Percentiles rank a stretch among this genome's conserved stretches.
Conservation (phyloP, 2,888 invertebrate species). For the Acanthopleura granulata region DNA sequence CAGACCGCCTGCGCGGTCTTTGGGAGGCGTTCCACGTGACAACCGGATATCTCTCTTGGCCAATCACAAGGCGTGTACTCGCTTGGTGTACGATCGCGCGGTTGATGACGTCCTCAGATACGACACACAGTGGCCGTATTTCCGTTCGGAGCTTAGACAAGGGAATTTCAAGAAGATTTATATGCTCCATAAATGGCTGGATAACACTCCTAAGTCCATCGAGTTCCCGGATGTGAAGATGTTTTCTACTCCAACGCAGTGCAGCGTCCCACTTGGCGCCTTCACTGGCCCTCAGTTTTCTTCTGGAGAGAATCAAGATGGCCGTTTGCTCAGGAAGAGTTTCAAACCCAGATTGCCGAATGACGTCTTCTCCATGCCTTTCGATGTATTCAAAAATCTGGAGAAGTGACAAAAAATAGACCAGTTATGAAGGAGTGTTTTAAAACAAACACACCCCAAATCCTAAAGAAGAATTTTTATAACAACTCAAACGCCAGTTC, state of each 20-base stretch:
- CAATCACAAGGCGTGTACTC: background rate
- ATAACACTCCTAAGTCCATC: background rate
- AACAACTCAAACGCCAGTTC: too few species aligned
- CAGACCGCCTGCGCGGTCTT: background rate
- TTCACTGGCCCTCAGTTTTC: background rate
- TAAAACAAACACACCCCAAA: too few species aligned
- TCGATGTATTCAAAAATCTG: slow-evolving; percentile 12
- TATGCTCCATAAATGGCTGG: background rate
- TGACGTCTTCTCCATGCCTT: background rate
- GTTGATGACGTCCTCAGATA: background rate
- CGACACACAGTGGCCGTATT: slow-evolving; percentile 5
- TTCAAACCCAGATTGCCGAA: slow-evolving; percentile 10
- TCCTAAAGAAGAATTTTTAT: too few species aligned
- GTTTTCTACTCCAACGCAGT: slow-evolving; percentile 9
- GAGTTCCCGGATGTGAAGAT: background rate
- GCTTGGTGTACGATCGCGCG: background rate
- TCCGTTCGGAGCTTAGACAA: background rate
- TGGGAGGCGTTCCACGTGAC: background rate
- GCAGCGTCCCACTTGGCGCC: slow-evolving; percentile 12
- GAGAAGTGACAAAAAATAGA: background rate
- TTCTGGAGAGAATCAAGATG: background rate
- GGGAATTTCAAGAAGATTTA: background rate
- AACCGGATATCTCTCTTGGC: background rate
- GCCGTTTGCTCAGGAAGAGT: background rate
- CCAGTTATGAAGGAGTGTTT: too few species aligned